Conservation (phyloP, 2,113 vertebrate species). For the Alces alces region DNA sequence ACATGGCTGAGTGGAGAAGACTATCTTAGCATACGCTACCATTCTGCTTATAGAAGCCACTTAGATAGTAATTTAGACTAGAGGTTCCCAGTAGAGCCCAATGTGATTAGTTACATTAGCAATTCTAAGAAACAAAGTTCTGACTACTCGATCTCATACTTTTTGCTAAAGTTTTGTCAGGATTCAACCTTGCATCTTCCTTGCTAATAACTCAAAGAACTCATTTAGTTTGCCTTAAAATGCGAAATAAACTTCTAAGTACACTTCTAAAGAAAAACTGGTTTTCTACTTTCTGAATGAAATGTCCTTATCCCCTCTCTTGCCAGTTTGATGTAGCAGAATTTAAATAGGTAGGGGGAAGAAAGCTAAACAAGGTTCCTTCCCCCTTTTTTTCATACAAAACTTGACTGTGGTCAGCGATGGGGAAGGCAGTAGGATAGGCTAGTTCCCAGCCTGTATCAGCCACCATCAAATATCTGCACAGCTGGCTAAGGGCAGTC, state of each 20-base stretch:
- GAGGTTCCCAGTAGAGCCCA: constrained; percentile 12
- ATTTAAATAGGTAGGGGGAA: not conserved
- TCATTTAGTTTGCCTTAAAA: not conserved
- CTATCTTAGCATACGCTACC: not conserved
- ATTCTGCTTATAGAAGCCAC: constrained; percentile 21
- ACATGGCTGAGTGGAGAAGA: not conserved
- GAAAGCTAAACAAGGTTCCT: not conserved
- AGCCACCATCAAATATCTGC: not conserved
- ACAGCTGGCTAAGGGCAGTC: too few relatives aligned
- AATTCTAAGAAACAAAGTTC: not conserved
- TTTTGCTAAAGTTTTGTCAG: not conserved
- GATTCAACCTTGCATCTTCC: not conserved
- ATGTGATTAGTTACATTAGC: constrained; percentile 27
- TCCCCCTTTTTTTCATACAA: not conserved
- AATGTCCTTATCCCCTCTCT: not conserved
- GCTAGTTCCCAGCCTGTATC: not conserved
- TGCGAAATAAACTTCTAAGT: not conserved
- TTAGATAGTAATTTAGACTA: constrained; percentile 52
- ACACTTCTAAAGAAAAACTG: not conserved
- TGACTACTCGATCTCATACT: constrained; percentile 21
- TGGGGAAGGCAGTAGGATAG: not conserved
- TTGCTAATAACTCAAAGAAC: not conserved
- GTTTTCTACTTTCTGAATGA: not conserved
- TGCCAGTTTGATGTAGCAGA: not conserved
- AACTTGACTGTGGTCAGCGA: not conserved